Percentiles rank a stretch among this genome's conserved stretches.
Conservation (phyloP, 2,888 invertebrate genomes). For the Dugesia japonica region DNA sequence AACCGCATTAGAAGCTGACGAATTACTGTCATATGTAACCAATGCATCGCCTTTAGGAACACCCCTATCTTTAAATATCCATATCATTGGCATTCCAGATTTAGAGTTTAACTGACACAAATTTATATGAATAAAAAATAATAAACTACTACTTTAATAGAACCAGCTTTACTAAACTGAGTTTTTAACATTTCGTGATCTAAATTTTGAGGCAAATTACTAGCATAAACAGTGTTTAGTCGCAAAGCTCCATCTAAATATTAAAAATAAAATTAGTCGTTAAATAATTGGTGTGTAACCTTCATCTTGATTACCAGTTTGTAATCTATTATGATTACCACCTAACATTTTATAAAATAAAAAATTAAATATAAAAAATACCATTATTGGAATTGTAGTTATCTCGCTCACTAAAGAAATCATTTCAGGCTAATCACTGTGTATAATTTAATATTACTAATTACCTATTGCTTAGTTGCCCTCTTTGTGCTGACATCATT, state of each 20-base stretch:
- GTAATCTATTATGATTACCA: too few species aligned
- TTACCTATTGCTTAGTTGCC: not conserved
- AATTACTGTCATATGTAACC: conserved; percentile 33
- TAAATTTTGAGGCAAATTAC: conserved; percentile 26
- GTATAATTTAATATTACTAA: not conserved
- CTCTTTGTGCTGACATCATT: not conserved
- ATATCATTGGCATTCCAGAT: conserved; percentile 35
- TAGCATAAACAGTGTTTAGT: conserved; percentile 30
- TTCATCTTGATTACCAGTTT: too few species aligned
- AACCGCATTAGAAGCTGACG: conserved; percentile 28
- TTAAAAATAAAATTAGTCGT: too few species aligned
- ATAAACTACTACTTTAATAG: conserved; percentile 17
- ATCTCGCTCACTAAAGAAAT: not conserved
- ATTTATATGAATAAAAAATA: not conserved
- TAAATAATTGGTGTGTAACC: too few species aligned
- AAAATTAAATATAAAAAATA: not conserved
- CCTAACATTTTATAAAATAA: too few species aligned
- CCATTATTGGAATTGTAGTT: conserved; percentile 7
- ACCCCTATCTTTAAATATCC: conserved; percentile 34
- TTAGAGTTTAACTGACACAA: conserved; percentile 21
- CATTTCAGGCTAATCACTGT: not conserved
- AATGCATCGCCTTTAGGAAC: conserved; percentile 33
- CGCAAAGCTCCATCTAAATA: conserved; percentile 24
- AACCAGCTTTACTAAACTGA: conserved; percentile 24
- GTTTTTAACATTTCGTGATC: conserved; percentile 32